Evolutionary conservation across 2,888 invertebrate genomes (phyloP), one percentile per base, ranked within the genome.

Genomic region (Synergus umbraculus): DNA sequence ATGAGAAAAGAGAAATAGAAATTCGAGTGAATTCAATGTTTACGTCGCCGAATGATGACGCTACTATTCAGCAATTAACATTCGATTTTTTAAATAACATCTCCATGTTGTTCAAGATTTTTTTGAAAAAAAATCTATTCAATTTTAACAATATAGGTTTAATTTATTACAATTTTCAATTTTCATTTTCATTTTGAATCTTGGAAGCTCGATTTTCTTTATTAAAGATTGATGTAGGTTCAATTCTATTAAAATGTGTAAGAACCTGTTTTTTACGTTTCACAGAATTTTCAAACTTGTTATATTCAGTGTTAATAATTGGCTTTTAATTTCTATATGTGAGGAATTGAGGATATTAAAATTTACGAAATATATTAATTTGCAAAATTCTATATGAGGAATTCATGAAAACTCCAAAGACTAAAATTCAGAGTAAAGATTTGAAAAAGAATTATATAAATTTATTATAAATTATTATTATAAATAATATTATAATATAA

Each of bases 11-110:
- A 49, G 9, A 22, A 49, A 15, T 69, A 49, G 69, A 69, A 69
- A 69, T 69, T 69, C 49, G 37, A 37, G 46, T 69, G 29, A 69
- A 69, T 69, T 69, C 15, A 49, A 54, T 69, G 69, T 69, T 69
- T 49, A 69, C 37, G 69, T 69, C 49, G 69, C 4, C 10, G 15
- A 18, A 49, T 69, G 49, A 29, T 49, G 29, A 37, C 49, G 29
- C 18, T 69, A 37, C 37, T 15, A 69, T 46, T 54, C 15, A 49
- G 15, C 49, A 69, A 49, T 69, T 29, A 69, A 37, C n/a, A 49
- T 49, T 69, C 22, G 1, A 69, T 29, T 69, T 69, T 67, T 69
- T 54, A 49, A 54, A 15, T 49, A 29, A 9, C 12, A 29, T 7
- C 7, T 69, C 15, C 29, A 67, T 54, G 29, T 15, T 54, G 10